Percentiles rank a stretch among this genome's conserved stretches.
These are phyloP conservation scores for Oostethus manadensis DNA, from an alignment of 2,113 vertebrate species.

Conservation along the genomic window DNA sequence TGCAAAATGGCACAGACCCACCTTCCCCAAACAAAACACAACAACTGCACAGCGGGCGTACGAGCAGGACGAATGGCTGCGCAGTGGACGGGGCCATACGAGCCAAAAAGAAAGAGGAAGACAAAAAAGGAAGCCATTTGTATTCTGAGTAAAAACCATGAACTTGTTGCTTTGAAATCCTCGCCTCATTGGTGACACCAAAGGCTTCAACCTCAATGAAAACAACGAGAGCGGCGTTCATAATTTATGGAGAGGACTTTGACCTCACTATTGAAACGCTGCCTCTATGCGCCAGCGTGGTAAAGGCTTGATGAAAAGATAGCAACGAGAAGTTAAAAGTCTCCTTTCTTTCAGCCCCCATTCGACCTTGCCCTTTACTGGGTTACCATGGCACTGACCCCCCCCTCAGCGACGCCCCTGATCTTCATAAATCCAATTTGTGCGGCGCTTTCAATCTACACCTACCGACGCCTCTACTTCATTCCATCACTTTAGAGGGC, in stretches of 20 bases:
- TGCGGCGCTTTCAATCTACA: slow-evolving; percentile 64
- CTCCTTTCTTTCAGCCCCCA: slow-evolving; percentile 33
- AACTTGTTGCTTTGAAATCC: slow-evolving; percentile 40
- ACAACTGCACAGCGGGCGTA: slow-evolving; percentile 23
- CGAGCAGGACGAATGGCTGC: slow-evolving; percentile 20
- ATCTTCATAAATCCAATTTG: slow-evolving; percentile 65
- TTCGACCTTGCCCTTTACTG: slow-evolving; percentile 51
- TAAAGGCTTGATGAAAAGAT: slow-evolving; percentile 51
- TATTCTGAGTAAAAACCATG: slow-evolving; percentile 27
- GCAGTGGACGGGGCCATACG: slow-evolving; percentile 24
- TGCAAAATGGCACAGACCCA: slow-evolving; percentile 56
- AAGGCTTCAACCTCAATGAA: slow-evolving; percentile 13
- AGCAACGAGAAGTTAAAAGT: slow-evolving; percentile 63
- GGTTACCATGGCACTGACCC: slow-evolving; percentile 67
- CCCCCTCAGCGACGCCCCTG: slow-evolving; percentile 41
- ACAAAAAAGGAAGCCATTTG: slow-evolving; percentile 1
- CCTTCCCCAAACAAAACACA: slow-evolving; percentile 54
- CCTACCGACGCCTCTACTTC: slow-evolving; percentile 59
- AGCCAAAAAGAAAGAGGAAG: slow-evolving; percentile 8
- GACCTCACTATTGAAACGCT: slow-evolving; percentile 52
- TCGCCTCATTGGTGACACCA: slow-evolving; percentile 14
- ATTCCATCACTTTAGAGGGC: slow-evolving; percentile 50
- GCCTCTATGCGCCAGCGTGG: slow-evolving; percentile 30
- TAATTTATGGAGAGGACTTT: slow-evolving; percentile 59
- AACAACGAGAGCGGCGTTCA: slow-evolving; percentile 7